Evolutionary conservation across 1,140 invertebrate genomes (phyloP).

Genomic region (Habropoda laboriosa): DNA sequence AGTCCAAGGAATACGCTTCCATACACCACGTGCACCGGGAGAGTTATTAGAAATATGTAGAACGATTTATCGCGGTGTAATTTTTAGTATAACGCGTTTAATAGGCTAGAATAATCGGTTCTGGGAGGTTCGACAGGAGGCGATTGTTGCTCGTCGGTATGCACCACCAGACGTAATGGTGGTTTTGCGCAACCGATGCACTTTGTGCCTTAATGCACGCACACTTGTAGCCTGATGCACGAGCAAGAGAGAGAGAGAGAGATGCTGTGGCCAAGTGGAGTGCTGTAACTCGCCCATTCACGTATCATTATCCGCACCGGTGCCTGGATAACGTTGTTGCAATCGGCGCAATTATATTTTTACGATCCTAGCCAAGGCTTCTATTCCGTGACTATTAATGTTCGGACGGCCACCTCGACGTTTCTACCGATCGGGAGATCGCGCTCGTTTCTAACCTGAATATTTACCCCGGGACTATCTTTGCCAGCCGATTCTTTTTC

Average conservation of each 20-base stretch:
- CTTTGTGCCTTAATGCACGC: conserved; percentile 54
- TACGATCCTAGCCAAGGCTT: conserved; percentile 80
- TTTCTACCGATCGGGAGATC: conserved; percentile 26
- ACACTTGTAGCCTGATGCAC: too few relatives aligned
- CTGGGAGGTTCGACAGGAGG: background rate
- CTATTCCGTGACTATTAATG: conserved; percentile 79
- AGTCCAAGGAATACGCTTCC: too few relatives aligned
- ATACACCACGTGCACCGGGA: too few relatives aligned
- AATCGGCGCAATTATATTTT: conserved; percentile 81
- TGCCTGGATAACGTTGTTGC: conserved; percentile 79
- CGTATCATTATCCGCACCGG: conserved; percentile 77
- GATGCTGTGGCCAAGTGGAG: conserved; percentile 64
- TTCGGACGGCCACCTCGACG: conserved; percentile 52
- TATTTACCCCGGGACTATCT: conserved; percentile 45
- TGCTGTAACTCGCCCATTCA: conserved; percentile 73
- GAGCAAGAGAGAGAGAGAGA: too few relatives aligned
- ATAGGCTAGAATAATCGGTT: conserved; percentile 10
- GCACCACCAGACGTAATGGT: conserved; percentile 26
- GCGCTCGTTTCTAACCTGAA: conserved; percentile 61
- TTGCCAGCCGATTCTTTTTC: conserved; percentile 41
- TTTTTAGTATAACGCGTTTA: conserved; percentile 8
- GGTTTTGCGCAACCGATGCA: conserved; percentile 64
- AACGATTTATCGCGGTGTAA: conserved; percentile 26
- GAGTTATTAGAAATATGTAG: background rate
- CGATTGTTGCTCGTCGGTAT: background rate